Percentiles rank a stretch among this genome's conserved stretches.
These are phyloP conservation scores for Coturnix japonica DNA, from an alignment of 2,113 vertebrate genomes.

Conservation along the genomic window DNA sequence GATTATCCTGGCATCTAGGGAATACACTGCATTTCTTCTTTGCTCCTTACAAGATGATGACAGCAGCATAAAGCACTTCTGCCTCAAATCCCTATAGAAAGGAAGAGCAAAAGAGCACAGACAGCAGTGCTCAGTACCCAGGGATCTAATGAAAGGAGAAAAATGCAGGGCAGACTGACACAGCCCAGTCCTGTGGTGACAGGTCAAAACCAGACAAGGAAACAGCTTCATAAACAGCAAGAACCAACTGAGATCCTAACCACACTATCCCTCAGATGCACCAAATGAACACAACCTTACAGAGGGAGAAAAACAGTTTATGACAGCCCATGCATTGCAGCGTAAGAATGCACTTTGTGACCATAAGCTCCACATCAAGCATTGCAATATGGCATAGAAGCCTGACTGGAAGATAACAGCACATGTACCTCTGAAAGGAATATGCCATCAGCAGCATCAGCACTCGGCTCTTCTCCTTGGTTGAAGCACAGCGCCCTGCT, in stretches of 20 bases:
- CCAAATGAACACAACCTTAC: neutral
- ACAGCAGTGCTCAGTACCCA: neutral
- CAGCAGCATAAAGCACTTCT: neutral
- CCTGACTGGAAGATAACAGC: neutral
- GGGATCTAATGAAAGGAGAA: neutral
- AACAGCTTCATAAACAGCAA: neutral
- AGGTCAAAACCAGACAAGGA: neutral
- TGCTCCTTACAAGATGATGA: slow-evolving; percentile 9
- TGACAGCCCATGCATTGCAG: neutral
- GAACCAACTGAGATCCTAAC: neutral
- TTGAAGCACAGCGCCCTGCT: neutral
- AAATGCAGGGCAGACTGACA: neutral
- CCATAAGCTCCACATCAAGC: neutral
- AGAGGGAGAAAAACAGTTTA: neutral
- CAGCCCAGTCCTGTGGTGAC: neutral
- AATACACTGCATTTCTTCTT: slow-evolving; percentile 9
- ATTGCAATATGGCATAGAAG: neutral
- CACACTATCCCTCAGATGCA: neutral
- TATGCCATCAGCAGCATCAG: neutral
- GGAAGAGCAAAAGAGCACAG: neutral
- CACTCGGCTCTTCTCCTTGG: neutral
- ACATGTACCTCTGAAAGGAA: neutral
- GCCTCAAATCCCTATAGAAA: slow-evolving; percentile 17
- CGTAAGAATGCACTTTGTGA: neutral
- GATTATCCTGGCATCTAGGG: slow-evolving; percentile 41